Conservation (phyloP, 2,888 invertebrate genomes). For the Philereme transversata region DNA sequence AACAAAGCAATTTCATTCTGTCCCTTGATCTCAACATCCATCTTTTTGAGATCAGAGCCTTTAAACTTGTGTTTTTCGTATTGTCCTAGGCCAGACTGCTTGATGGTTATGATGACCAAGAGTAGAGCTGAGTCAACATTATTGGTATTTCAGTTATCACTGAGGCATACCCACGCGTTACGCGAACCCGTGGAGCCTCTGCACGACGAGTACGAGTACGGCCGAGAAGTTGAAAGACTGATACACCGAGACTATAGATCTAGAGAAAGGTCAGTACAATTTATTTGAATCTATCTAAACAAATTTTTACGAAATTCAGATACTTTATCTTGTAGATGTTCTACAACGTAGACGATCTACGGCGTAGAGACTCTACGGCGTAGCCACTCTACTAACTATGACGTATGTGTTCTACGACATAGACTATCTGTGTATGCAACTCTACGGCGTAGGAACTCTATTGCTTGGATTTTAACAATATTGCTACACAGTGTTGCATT, state of each 20-base stretch:
- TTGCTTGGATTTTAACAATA: no score
- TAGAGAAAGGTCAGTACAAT: slow-evolving; percentile 70
- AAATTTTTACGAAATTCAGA: neutral
- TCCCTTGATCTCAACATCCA: slow-evolving; percentile 14
- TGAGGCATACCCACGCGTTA: slow-evolving; percentile 78
- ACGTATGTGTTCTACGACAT: slow-evolving; percentile 3
- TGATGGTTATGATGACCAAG: slow-evolving; percentile 34
- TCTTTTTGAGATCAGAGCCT: slow-evolving; percentile 24
- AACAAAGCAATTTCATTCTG: slow-evolving; percentile 9
- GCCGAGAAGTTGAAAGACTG: slow-evolving; percentile 84
- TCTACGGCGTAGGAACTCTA: no score
- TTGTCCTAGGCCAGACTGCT: slow-evolving; percentile 33
- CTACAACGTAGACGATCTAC: slow-evolving; percentile 1
- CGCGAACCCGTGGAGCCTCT: slow-evolving; percentile 82
- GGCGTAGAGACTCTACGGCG: no score
- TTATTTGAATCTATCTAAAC: neutral
- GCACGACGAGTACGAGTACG: slow-evolving; percentile 82
- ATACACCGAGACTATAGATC: slow-evolving; percentile 84
- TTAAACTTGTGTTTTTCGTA: slow-evolving; percentile 29
- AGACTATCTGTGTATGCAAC: neutral
- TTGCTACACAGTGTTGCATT: no score
- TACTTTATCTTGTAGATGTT: no score
- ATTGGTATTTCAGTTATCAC: slow-evolving; percentile 67
- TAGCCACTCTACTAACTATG: neutral
- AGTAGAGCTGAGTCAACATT: slow-evolving; percentile 31